These are phyloP conservation scores for Nomada lathburiana DNA, from an alignment of 2,888 invertebrate species.

Conservation along the genomic window DNA sequence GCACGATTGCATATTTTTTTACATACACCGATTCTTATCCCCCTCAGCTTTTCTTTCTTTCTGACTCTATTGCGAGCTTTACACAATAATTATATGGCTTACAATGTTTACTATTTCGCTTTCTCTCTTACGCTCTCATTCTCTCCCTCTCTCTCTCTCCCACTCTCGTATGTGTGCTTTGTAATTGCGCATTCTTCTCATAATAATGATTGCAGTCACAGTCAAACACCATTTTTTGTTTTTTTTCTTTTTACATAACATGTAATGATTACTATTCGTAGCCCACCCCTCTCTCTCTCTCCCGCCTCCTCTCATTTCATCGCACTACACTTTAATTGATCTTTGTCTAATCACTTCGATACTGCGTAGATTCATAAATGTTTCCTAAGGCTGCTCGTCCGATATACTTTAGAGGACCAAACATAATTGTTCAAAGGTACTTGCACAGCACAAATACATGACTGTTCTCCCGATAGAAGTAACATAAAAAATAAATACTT, in stretches of 20 bases:
- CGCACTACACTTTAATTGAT: conserved; percentile 64
- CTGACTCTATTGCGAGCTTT: conserved; percentile 42
- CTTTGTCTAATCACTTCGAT: conserved; percentile 60
- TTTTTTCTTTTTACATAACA: conserved; percentile 63
- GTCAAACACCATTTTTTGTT: conserved; percentile 75
- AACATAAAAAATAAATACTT: conserved; percentile 77
- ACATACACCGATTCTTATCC: conserved; percentile 10
- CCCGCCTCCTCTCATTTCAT: conserved; percentile 49
- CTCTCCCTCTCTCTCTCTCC: conserved; percentile 29
- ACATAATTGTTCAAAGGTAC: conserved; percentile 74
- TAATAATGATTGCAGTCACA: conserved; percentile 84
- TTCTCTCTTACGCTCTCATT: conserved; percentile 17
- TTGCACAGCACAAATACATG: conserved; percentile 62
- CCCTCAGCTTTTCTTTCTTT: not conserved
- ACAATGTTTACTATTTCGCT: conserved; percentile 43
- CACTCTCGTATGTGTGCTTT: conserved; percentile 58
- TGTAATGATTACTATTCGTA: conserved; percentile 71
- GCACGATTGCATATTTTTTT: conserved; percentile 25
- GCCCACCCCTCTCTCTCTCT: conserved; percentile 47
- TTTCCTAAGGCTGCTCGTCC: conserved; percentile 81
- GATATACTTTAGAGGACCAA: conserved; percentile 82
- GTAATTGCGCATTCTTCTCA: conserved; percentile 63
- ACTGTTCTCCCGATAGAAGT: conserved; percentile 58
- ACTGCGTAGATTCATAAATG: conserved; percentile 67
- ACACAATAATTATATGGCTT: conserved; percentile 61